Conservation (phyloP, 2,888 invertebrate species). For the Amphipoea oculea region DNA sequence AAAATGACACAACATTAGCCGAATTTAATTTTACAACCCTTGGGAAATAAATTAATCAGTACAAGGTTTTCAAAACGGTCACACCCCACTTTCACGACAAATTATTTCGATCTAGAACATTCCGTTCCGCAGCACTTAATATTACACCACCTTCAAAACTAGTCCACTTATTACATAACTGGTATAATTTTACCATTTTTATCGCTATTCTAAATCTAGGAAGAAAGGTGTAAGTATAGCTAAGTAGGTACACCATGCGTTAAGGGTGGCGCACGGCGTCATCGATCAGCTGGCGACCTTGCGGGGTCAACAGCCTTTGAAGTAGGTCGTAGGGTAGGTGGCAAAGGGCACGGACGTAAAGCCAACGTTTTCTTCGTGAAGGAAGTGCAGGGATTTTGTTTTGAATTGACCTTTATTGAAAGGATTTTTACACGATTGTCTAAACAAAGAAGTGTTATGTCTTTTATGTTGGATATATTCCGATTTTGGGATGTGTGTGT, state of each 20-base stretch:
- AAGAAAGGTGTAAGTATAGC: not conserved
- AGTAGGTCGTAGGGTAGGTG: constrained; percentile 71
- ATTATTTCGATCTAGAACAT: constrained; percentile 37
- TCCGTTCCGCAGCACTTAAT: constrained; percentile 1
- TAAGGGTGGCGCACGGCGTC: constrained; percentile 68
- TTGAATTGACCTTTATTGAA: not conserved
- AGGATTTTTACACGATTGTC: not conserved
- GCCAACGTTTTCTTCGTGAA: constrained; percentile 6
- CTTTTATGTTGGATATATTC: not conserved
- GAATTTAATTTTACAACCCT: constrained; percentile 11
- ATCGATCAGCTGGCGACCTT: constrained; percentile 83
- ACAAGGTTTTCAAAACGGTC: constrained; percentile 11
- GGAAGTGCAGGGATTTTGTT: constrained; percentile 26
- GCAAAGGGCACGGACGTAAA: constrained; percentile 60
- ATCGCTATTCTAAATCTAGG: constrained; percentile 33
- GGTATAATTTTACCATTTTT: constrained; percentile 4
- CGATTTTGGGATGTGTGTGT: not conserved
- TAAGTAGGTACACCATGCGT: constrained; percentile 6
- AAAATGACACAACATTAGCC: not conserved
- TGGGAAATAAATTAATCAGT: constrained; percentile 7
- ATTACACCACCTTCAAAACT: constrained; percentile 11
- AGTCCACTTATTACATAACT: constrained; percentile 18
- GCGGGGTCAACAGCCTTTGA: constrained; percentile 77
- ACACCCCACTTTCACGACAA: not conserved
- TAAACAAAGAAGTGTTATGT: not conserved